Conservation (phyloP, 2,888 invertebrate species). For the Willowsia nigromaculata region DNA sequence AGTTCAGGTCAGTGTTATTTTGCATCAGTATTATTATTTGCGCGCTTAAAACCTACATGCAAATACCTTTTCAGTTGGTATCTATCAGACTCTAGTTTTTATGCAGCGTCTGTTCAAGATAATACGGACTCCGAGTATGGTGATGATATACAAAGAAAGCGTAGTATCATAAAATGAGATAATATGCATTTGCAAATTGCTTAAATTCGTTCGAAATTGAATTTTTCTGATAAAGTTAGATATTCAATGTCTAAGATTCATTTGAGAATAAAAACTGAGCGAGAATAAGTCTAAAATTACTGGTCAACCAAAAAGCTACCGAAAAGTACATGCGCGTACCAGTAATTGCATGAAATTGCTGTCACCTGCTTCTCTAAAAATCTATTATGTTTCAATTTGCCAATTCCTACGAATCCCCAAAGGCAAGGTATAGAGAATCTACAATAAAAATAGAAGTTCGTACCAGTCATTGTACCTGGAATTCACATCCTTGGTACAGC, state of each 20-base stretch:
- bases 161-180: too few species aligned
- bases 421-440: background rate
- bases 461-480: slow-evolving; percentile 59
- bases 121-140: background rate
- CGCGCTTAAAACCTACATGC: background rate
- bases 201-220: background rate
- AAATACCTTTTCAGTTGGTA: background rate
- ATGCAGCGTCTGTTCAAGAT: background rate
- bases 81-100: background rate
- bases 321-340: slow-evolving; percentile 1
- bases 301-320: background rate
- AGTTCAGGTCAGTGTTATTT: slow-evolving; percentile 52
- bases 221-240: background rate
- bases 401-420: background rate
- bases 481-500: background rate
- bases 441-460: background rate
- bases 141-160: too few species aligned
- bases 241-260: background rate
- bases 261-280: background rate
- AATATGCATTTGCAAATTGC: background rate
- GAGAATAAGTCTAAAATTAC: background rate
- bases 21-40: background rate
- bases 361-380: slow-evolving; percentile 24
- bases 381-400: background rate
- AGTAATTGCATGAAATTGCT: slow-evolving; percentile 9